Evolutionary conservation across 2,797 vertebrate species (phyloP).

Genomic region (Artibeus jamaicensis): DNA sequence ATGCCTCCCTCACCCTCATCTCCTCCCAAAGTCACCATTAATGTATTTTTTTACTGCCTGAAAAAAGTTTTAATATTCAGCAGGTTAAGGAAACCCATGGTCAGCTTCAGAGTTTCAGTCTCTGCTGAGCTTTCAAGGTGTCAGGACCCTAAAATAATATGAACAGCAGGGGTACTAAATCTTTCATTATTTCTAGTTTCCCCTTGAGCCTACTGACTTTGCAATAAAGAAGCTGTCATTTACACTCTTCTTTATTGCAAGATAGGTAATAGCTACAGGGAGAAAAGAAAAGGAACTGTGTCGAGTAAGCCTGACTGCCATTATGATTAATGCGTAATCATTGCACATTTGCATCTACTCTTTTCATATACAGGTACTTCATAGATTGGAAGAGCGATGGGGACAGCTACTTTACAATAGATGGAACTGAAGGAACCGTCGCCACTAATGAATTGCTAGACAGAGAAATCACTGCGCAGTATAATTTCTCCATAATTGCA

Average conservation of each 20-base stretch:
- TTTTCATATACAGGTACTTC: constrained; percentile 89
- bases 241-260: constrained; percentile 77
- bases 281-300: constrained; percentile 65
- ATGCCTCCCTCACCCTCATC: neutral
- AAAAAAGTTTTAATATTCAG: constrained; percentile 72
- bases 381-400: constrained; percentile 95
- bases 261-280: constrained; percentile 57
- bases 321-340: constrained; percentile 73
- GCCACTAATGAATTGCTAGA: constrained; percentile 95
- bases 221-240: constrained; percentile 75
- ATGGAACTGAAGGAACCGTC: constrained; percentile 94
- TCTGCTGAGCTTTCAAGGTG: constrained; percentile 66
- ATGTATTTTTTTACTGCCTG: constrained; percentile 22
- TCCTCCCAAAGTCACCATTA: neutral
- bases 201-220: constrained; percentile 70
- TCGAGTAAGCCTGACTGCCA: constrained; percentile 62
- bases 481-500: constrained; percentile 96
- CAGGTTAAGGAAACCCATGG: constrained; percentile 67
- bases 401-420: constrained; percentile 96
- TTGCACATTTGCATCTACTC: constrained; percentile 74
- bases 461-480: constrained; percentile 93
- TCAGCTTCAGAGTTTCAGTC: constrained; percentile 64
- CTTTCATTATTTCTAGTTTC: constrained; percentile 76
- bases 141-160: constrained; percentile 74
- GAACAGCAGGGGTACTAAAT: constrained; percentile 74